Evolutionary conservation across 1,140 invertebrate genomes (phyloP), one percentile per base, ranked within the genome.

Genomic region (Oncopodura yosiiana): DNA sequence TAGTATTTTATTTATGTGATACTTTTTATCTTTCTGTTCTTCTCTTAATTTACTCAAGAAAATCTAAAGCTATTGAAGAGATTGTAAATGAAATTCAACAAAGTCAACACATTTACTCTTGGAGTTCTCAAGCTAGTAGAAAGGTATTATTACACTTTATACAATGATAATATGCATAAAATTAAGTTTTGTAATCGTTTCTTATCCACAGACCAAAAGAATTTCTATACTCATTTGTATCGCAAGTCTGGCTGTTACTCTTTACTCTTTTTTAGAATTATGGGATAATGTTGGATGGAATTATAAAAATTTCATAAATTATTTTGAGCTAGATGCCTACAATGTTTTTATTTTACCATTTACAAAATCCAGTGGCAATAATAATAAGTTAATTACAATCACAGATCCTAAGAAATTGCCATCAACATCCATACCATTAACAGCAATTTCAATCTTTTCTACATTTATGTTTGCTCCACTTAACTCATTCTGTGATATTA

Each of bases 1-100:
- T 55, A 5, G 41, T 34, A 2, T 55, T 48, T 16, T 55, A 55
- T 26, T 48, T 39, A 16, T 55, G 43, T 26, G 53, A 55, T n/a
- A 55, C 53, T 5, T n/a, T 49, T n/a, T 55, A 29, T 24, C 36
- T 48, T 6, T 19, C 26, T 18, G 18, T 48, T 3, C 41, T 55
- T 1, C 48, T 55, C 18, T 1, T 14, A n/a, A 2, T 39, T 3
- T 48, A 39, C n/a, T 18, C 34, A 2, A 1, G n/a, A 16, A 29
- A 48, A 41, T 5, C 18, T 3, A 16, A 32, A 2, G 36, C 27
- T 3, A 23, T 55, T 9, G 18, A 23, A 19, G 36, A 11, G 9
- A 36, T 53, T 2, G 43, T 53, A 44, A 6, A 24, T 8, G 30
- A 44, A 44, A 3, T 53, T n/a, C 51, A 53, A 18, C 14, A 26